Conservation (phyloP, 2,113 vertebrate genomes). For the Opisthocomus hoazin region DNA sequence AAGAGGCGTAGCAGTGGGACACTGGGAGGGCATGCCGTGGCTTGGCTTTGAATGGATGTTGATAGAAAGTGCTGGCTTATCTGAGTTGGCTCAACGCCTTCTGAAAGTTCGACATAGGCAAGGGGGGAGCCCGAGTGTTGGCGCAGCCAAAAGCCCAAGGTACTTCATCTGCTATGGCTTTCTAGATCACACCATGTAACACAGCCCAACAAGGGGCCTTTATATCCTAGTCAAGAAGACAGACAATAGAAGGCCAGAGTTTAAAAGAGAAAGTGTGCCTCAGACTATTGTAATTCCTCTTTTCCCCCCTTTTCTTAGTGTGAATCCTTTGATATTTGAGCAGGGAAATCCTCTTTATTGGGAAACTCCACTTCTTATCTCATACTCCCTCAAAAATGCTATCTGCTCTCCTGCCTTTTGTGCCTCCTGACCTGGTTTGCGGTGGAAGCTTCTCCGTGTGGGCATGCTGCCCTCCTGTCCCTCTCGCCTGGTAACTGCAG, state of each 20-base stretch:
- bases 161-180: background rate
- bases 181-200: slow-evolving; percentile 31
- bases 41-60: background rate
- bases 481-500: background rate
- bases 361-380: slow-evolving; percentile 62
- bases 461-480: background rate
- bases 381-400: slow-evolving; percentile 26
- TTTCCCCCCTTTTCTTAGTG: slow-evolving; percentile 41
- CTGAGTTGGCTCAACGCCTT: background rate
- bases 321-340: slow-evolving; percentile 69
- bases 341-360: slow-evolving; percentile 69
- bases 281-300: slow-evolving; percentile 58
- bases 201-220: slow-evolving; percentile 41
- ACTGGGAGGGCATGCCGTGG: fast-evolving
- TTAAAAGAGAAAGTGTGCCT: slow-evolving; percentile 60
- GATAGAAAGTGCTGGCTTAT: slow-evolving; percentile 18
- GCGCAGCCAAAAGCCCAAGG: background rate
- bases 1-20: background rate
- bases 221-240: slow-evolving; percentile 55
- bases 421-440: background rate
- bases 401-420: background rate
- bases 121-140: background rate
- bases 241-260: slow-evolving; percentile 56
- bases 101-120: background rate
- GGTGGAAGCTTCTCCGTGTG: fast-evolving